Evolutionary conservation across 1,140 invertebrate species (phyloP).

Genomic region (Drosophila pectinifera): DNA sequence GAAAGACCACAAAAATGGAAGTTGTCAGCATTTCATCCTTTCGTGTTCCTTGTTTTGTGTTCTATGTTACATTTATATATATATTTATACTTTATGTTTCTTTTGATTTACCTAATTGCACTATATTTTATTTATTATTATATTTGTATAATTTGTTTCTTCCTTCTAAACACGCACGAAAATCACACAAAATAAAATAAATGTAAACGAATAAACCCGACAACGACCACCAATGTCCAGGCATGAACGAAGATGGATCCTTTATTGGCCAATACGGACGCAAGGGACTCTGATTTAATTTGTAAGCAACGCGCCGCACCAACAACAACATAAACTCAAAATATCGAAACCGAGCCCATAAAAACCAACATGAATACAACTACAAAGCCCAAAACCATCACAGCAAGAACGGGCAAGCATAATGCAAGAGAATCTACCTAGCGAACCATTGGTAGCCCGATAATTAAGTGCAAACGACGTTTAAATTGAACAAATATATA

Average conservation of each 20-base stretch:
- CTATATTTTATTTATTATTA: slow-evolving; percentile 46
- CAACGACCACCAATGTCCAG: slow-evolving; percentile 85
- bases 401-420: slow-evolving; percentile 28
- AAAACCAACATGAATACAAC: slow-evolving; percentile 7
- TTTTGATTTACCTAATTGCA: slow-evolving; percentile 31
- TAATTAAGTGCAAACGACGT: slow-evolving; percentile 30
- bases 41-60: slow-evolving; percentile 37
- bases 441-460: slow-evolving; percentile 18
- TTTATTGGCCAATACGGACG: slow-evolving; percentile 98
- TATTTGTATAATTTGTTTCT: slow-evolving; percentile 64
- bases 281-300: slow-evolving; percentile 87
- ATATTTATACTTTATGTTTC: slow-evolving; percentile 39
- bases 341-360: slow-evolving; percentile 52
- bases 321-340: slow-evolving; percentile 44
- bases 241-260: slow-evolving; percentile 99
- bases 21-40: neutral
- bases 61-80: slow-evolving; percentile 26
- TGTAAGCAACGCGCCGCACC: slow-evolving; percentile 59
- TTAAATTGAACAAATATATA: slow-evolving; percentile 51
- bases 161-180: slow-evolving; percentile 33
- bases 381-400: slow-evolving; percentile 29
- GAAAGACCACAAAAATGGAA: neutral
- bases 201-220: slow-evolving; percentile 26
- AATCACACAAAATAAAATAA: slow-evolving; percentile 13
- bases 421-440: slow-evolving; percentile 1